Percentiles rank a stretch among this genome's conserved stretches.
phyloP scores from a whole-genome alignment of 2,113 vertebrate species.

The Seriola aureovittata region DNA sequence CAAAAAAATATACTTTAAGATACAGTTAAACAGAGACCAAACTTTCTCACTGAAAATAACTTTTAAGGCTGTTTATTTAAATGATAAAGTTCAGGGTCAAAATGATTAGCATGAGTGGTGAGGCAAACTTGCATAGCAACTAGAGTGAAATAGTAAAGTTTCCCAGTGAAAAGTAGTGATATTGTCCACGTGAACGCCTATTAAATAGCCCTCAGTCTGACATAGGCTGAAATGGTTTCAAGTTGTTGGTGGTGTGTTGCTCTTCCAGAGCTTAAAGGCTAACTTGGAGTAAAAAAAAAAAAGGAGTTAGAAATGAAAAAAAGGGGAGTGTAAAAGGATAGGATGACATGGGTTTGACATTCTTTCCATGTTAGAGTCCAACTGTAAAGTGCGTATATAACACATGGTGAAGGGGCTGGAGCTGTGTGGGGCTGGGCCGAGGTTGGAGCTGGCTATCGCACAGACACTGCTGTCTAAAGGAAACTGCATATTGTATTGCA shows the following conservation, averaged over 20 bases:
- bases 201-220: neutral
- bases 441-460: neutral
- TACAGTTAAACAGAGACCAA: neutral
- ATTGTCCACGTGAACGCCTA: neutral
- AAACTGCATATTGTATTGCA: neutral
- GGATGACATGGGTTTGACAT: conserved; percentile 23
- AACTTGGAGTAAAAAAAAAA: conserved; percentile 2
- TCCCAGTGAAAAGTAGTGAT: neutral
- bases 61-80: neutral
- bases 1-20: too few relatives aligned
- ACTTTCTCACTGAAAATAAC: neutral
- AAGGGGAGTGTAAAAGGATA: neutral
- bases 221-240: neutral
- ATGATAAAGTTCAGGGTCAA: neutral
- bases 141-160: neutral
- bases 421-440: conserved; percentile 21
- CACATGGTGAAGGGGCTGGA: conserved; percentile 17
- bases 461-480: conserved; percentile 1
- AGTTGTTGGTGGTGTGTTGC: neutral
- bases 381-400: conserved; percentile 31
- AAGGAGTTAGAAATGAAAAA: neutral
- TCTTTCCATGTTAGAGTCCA: conserved; percentile 54
- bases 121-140: neutral
- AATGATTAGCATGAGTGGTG: too few relatives aligned
- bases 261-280: neutral